Percentiles rank a stretch among this genome's conserved stretches.
These are phyloP conservation scores for Drosophila kohkoa DNA, from an alignment of 1,140 invertebrate genomes.

Conservation along the genomic window DNA sequence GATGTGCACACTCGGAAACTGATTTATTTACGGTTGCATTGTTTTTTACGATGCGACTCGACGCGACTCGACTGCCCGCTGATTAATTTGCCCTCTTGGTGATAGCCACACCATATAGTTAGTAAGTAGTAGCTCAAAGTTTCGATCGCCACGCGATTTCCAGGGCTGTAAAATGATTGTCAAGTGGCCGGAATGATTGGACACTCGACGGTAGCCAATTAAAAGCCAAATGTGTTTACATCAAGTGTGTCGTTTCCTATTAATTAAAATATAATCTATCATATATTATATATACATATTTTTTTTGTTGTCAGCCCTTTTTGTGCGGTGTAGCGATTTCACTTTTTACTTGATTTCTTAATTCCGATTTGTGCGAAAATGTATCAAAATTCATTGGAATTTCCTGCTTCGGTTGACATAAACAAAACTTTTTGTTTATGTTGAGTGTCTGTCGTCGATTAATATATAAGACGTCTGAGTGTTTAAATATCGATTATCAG, in stretches of 20 bases:
- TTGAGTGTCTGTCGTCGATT: not conserved
- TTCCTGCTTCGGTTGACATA: not conserved
- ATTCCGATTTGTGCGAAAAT: too few species aligned
- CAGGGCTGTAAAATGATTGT: conserved; percentile 31
- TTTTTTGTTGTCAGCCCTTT: not conserved
- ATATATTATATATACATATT: too few species aligned
- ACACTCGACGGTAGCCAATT: conserved; percentile 18
- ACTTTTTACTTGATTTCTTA: not conserved
- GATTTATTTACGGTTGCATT: conserved; percentile 66
- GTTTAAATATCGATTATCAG: conserved; percentile 14
- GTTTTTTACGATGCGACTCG: conserved; percentile 10
- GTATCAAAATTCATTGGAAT: not conserved
- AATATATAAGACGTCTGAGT: conserved; percentile 1
- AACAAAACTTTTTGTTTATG: conserved; percentile 2
- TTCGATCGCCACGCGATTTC: conserved; percentile 12
- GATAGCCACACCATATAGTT: conserved; percentile 27
- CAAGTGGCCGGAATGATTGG: conserved; percentile 27
- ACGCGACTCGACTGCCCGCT: conserved; percentile 13
- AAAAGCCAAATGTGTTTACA: conserved; percentile 14
- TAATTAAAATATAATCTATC: conserved; percentile 10
- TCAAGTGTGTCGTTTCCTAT: not conserved
- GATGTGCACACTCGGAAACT: conserved; percentile 55
- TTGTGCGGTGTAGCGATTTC: not conserved
- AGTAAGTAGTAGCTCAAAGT: not conserved
- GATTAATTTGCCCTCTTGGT: conserved; percentile 57